Evolutionary conservation across 2,113 vertebrate genomes (phyloP).

Genomic region (Leuciscus idus): DNA sequence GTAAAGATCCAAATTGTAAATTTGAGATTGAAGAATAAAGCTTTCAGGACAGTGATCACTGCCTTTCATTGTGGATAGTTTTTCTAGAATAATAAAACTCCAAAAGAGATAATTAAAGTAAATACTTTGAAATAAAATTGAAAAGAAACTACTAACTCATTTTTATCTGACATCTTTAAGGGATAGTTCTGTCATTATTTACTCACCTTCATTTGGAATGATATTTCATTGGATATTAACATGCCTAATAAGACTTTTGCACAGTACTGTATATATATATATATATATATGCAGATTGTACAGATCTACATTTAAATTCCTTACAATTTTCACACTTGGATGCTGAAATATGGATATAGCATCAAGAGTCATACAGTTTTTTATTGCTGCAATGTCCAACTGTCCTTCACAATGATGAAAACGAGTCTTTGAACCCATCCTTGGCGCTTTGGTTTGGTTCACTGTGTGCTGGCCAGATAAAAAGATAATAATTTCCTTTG

Average conservation of each 20-base stretch:
- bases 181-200: no score
- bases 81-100: not conserved
- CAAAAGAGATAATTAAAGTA: not conserved
- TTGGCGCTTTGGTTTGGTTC: conserved; percentile 33
- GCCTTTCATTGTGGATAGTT: not conserved
- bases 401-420: conserved; percentile 21
- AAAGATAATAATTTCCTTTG: conserved; percentile 59
- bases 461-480: conserved; percentile 67
- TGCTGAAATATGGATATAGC: not conserved
- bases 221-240: no score
- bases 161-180: not conserved
- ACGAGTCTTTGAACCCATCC: conserved; percentile 48
- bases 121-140: no score
- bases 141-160: no score
- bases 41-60: not conserved
- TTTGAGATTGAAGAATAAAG: not conserved
- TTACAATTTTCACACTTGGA: conserved; percentile 1
- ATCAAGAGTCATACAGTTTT: conserved; percentile 3
- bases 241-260: no score
- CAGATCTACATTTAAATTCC: not conserved
- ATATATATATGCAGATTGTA: not conserved
- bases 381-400: not conserved
- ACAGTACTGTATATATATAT: no score
- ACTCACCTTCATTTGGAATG: no score
- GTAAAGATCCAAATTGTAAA: not conserved